Evolutionary conservation across 2,113 vertebrate genomes (phyloP).

Genomic region (Saguinus midas): DNA sequence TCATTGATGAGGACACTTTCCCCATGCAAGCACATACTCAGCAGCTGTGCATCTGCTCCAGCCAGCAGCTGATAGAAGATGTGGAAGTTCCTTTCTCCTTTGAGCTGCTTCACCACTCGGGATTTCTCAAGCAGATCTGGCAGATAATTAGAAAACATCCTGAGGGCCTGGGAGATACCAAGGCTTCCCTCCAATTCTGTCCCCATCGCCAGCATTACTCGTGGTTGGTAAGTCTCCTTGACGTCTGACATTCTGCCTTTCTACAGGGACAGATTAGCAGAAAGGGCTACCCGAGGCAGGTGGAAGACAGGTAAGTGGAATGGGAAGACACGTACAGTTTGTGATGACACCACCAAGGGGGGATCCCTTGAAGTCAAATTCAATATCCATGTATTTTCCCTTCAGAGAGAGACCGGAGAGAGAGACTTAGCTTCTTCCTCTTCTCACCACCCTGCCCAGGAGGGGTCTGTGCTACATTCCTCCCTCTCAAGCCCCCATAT

Average conservation of each 20-base stretch:
- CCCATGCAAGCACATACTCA: constrained; percentile 78
- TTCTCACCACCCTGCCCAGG: accelerated
- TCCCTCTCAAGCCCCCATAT: neutral
- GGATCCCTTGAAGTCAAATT: constrained; percentile 89
- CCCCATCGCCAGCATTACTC: neutral
- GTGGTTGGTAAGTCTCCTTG: neutral
- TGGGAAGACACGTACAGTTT: constrained; percentile 84
- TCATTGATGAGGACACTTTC: no score
- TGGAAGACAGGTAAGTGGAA: accelerated
- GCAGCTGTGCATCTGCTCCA: constrained; percentile 80
- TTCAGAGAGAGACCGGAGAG: constrained; percentile 60
- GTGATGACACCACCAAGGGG: constrained; percentile 88
- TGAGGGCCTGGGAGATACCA: neutral
- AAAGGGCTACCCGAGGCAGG: neutral
- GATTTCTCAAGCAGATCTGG: constrained; percentile 89
- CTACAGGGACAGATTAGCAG: neutral
- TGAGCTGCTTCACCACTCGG: constrained; percentile 84
- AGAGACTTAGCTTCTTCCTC: neutral
- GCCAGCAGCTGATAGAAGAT: constrained; percentile 89
- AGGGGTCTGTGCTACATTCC: neutral
- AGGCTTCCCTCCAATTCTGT: neutral
- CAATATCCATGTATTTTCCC: constrained; percentile 91
- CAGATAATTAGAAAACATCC: neutral
- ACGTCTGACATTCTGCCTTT: neutral
- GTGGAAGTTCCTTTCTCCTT: constrained; percentile 88